Base-by-base conservation (phyloP, 1,140 invertebrate genomes). In the Nebria ingens region DNA sequence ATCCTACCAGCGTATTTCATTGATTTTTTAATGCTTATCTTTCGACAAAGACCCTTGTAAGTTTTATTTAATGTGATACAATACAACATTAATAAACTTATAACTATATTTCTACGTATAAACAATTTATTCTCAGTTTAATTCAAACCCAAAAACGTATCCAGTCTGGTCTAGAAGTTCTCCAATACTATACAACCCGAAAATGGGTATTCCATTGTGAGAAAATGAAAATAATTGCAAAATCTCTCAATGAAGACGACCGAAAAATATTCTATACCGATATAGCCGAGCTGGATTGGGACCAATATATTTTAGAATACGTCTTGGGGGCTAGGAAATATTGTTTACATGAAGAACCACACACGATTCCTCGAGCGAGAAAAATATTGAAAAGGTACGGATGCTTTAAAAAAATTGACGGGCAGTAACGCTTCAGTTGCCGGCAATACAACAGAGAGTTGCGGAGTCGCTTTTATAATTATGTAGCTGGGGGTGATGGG, bases 171-270 rank as follows among this genome's bases (percentile, higher is more conserved):
- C 58, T 87, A 0, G 71, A 79, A 55, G 71, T 86, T 0, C 68
- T 95, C 0, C 83, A 91, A 62, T 94, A 89, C 68, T 96, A 94
- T 66, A 93, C 90, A 2, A 89, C 82, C 1, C 83, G 86, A 64
- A 76, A 86, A 62, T 95, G 91, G 91, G 73, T 77, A 42, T 95
- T 94, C 68, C 73, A 69, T 40, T 89, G 88, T 58, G 82, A 88
- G 2, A 83, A 83, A 52, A 76, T 89, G 56, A 70, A 72, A 58
- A 65, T 82, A 59, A 64, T 96, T 13, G 73, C 77, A 34, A 61
- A 75, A 1, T 70, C 68, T 23, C 62, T 96, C 58, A 72, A 80
- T 66, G 64, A 73, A 49, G 67, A 72, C 15, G 85, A 87, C 62
- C 70, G 74, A 58, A 65, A 68, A 40, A 64, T 61, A 9, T 85